Base-by-base conservation (phyloP, 2,113 vertebrate species). In the Lophotis ruficrista region DNA sequence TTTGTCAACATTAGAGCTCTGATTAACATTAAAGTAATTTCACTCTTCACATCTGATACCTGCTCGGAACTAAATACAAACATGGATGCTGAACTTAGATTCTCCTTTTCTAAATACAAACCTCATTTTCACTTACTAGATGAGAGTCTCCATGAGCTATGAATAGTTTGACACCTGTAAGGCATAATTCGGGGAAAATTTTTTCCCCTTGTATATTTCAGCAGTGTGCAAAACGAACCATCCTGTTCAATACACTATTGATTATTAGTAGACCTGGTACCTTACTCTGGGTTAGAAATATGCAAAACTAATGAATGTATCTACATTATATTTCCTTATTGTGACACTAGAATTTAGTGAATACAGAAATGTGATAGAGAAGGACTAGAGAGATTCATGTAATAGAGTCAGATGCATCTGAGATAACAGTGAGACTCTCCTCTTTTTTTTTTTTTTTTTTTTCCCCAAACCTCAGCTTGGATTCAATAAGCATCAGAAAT, bases 151-250 rank as follows among this genome's bases (percentile, higher is more conserved):
- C 35, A 37, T 70, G 62, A 68, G 24, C 38, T 75, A 17, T n/a
- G 70, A 58, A 51, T 33, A 4, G 4, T 48, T 64, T 48, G 12
- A 33, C 2, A 3, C 15, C 37, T 78, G 7, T 4, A 13, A 61
- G 54, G 11, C 27, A 33, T 9, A 30, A 9, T 6, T 54, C n/a
- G n/a, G 37, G 33, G 2, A 0, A 3, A 5, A 7, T 14, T 33
- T n/a, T 66, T 64, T 25, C 3, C 3, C 23, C 20, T 9, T 9
- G 4, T 43, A 22, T 12, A 37, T 8, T 65, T 84, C 41, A 81
- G 28, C 60, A 60, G 38, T 27, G 38, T 43, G 43, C 15, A 54
- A 81, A 93, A 25, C 7, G 33, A 88, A 31, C 10, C 4, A 4
- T 43, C 17, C 14, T 64, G 5, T 47, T 71, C 71, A 62, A 60